Evolutionary conservation across 2,888 invertebrate species (phyloP).

Genomic region (Flabesymbios commensalis): DNA sequence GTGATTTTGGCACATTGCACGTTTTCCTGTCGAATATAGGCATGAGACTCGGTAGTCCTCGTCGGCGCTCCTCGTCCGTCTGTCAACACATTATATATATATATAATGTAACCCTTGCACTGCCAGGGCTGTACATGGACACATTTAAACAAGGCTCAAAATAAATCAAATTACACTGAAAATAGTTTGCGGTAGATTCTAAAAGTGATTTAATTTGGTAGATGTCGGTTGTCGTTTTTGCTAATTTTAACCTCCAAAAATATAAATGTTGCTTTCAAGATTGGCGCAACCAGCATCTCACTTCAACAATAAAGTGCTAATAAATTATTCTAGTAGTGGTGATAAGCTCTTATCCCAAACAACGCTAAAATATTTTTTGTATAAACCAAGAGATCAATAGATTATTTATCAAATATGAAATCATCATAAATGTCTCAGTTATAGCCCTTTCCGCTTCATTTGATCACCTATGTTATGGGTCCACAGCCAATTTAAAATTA

Average conservation of each 20-base stretch:
- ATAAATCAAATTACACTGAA: background rate
- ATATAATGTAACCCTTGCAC: background rate
- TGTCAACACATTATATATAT: slow-evolving; percentile 58
- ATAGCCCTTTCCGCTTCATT: too few relatives aligned
- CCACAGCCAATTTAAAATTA: too few relatives aligned
- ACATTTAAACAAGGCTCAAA: background rate
- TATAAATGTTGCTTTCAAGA: too few relatives aligned
- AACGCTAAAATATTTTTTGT: too few relatives aligned
- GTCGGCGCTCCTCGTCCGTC: slow-evolving; percentile 92
- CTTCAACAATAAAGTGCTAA: too few relatives aligned
- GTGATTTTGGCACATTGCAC: slow-evolving; percentile 96
- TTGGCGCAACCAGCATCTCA: too few relatives aligned
- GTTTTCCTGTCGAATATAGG: slow-evolving; percentile 94
- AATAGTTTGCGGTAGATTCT: background rate
- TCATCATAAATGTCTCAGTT: too few relatives aligned
- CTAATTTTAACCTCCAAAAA: background rate
- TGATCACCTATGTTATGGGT: too few relatives aligned
- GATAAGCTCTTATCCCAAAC: background rate
- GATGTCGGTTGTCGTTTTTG: background rate
- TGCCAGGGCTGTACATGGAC: too few relatives aligned
- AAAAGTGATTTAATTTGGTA: background rate
- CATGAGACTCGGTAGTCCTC: slow-evolving; percentile 93
- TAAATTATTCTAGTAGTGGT: too few relatives aligned
- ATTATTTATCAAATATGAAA: background rate
- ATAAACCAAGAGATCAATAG: too few relatives aligned